Evolutionary conservation across 2,113 vertebrate species (phyloP).

Genomic region (Desmodus rotundus): DNA sequence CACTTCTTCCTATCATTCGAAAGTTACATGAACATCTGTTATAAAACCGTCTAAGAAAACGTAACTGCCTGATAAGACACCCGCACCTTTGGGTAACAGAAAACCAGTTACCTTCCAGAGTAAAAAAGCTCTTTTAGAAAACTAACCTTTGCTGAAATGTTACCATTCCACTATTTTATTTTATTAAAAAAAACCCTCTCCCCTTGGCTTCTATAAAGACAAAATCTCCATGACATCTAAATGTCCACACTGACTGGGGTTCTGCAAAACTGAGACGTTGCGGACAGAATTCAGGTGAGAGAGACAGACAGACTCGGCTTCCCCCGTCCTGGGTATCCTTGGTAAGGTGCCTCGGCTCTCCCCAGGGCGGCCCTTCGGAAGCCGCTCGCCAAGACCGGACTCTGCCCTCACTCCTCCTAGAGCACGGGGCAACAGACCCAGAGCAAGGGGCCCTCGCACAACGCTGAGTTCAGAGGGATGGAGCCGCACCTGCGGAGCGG

Average conservation of each 20-base stretch:
- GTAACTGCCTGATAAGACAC: neutral
- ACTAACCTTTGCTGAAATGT: neutral
- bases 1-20: neutral
- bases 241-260: fast-evolving
- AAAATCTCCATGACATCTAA: no score
- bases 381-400: neutral
- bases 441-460: neutral
- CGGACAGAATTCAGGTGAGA: neutral
- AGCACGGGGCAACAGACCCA: neutral
- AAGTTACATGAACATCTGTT: neutral
- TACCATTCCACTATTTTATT: neutral
- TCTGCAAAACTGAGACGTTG: neutral
- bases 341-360: neutral
- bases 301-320: neutral
- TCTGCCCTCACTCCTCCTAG: neutral
- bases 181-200: neutral
- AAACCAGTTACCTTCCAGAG: neutral
- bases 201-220: neutral
- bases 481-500: constrained; percentile 83
- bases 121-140: neutral
- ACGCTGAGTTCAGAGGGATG: neutral
- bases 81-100: neutral
- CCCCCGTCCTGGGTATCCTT: fast-evolving
- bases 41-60: neutral
- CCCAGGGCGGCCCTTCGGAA: neutral